A percentile compares a stretch with the other conserved stretches of the same genome.
These are phyloP conservation scores for Chaetogeoica ovagalla DNA, from an alignment of 2,888 invertebrate genomes.

Conservation along the genomic window DNA sequence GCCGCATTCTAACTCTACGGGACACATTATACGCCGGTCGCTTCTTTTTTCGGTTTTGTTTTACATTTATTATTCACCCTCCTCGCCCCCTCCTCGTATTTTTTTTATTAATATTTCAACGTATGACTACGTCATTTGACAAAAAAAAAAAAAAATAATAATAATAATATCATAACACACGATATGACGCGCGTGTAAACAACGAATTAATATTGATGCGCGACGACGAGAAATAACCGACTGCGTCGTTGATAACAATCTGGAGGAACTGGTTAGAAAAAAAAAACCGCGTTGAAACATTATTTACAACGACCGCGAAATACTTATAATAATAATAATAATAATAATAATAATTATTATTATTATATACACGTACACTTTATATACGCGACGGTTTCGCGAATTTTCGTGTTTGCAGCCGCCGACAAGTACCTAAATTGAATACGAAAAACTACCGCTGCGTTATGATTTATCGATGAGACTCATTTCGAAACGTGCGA, in stretches of 20 bases:
- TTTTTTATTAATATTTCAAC: slow-evolving; percentile 31
- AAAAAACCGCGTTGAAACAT: background rate
- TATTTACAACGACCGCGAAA: background rate
- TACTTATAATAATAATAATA: no score
- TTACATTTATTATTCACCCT: no score
- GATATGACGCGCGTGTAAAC: background rate
- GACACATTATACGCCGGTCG: background rate
- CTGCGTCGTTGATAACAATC: slow-evolving; percentile 5
- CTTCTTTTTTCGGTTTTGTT: background rate
- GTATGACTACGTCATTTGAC: no score
- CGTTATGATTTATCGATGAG: background rate
- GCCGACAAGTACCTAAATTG: no score
- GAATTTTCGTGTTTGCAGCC: no score
- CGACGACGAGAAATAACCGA: slow-evolving; percentile 12
- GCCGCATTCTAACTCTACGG: background rate
- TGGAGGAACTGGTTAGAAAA: background rate
- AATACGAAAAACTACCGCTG: background rate
- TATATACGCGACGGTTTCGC: no score
- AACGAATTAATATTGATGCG: background rate
- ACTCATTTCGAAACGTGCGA: no score
- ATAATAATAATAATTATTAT: no score
- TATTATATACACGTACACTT: no score
- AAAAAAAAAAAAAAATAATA: no score
- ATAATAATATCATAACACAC: no score
- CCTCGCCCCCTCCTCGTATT: no score